phyloP scores from a whole-genome alignment of 2,797 vertebrate species.

The Sebastes cheni region DNA sequence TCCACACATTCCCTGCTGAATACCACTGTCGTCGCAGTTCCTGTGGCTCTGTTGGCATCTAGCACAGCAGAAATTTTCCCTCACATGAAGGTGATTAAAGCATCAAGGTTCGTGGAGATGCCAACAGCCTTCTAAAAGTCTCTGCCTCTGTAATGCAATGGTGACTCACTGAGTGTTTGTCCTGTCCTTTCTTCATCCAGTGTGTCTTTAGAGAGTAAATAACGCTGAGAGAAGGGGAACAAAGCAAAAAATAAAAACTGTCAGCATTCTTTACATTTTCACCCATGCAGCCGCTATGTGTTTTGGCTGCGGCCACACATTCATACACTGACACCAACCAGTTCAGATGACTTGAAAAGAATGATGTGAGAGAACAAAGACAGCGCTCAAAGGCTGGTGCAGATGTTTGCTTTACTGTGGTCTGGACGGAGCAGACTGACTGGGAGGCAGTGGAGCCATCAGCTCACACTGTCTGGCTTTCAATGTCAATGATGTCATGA shows the following conservation, averaged over 20 bases:
- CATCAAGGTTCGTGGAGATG: conserved; percentile 21
- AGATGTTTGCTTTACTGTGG: conserved; percentile 33
- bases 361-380: conserved; percentile 31
- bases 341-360: conserved; percentile 20
- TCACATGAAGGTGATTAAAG: conserved; percentile 55
- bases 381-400: conserved; percentile 15
- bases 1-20: conserved; percentile 27
- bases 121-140: conserved; percentile 13
- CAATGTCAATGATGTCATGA: conserved; percentile 28
- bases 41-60: conserved; percentile 31
- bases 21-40: conserved; percentile 14
- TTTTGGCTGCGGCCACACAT: neutral
- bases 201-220: conserved; percentile 3
- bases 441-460: conserved; percentile 35
- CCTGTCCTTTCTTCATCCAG: neutral
- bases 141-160: conserved; percentile 1
- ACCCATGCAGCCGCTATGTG: neutral
- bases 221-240: neutral
- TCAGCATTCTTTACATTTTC: neutral
- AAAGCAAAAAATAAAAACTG: neutral
- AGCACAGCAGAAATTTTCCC: conserved; percentile 36
- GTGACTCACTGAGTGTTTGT: neutral
- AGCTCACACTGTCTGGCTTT: conserved; percentile 39
- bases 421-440: conserved; percentile 32
- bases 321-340: neutral